phyloP scores from a whole-genome alignment of 1,140 invertebrate species.

The Neotoxoptera formosana region DNA sequence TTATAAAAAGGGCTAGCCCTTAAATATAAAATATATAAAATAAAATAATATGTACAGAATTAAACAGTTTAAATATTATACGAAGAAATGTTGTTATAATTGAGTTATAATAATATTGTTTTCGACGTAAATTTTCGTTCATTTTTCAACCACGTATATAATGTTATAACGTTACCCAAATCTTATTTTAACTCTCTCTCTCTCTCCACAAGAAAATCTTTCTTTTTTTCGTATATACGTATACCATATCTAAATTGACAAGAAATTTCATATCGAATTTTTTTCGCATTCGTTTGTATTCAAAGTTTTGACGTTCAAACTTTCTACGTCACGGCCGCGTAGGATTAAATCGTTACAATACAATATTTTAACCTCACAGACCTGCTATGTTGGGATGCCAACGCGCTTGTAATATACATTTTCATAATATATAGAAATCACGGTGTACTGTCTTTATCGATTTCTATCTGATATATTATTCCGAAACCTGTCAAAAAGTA shows the following conservation, averaged over 20 bases:
- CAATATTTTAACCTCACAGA: not conserved
- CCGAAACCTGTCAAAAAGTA: not conserved
- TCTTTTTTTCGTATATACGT: not conserved
- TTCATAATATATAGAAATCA: constrained; percentile 18
- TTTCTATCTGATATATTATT: not conserved
- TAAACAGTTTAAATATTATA: too few relatives aligned
- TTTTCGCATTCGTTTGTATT: not conserved
- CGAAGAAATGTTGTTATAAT: not conserved
- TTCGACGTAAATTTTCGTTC: not conserved
- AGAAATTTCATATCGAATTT: not conserved
- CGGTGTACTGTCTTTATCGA: not conserved
- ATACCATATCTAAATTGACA: not conserved
- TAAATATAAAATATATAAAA: too few relatives aligned
- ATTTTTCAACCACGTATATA: not conserved
- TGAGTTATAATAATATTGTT: not conserved
- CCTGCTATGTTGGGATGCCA: not conserved
- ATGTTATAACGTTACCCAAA: not conserved
- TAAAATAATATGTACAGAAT: too few relatives aligned
- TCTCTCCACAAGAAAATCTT: not conserved
- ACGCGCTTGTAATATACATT: not conserved
- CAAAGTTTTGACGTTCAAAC: constrained; percentile 9
- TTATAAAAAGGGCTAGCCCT: too few relatives aligned
- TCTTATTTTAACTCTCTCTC: not conserved
- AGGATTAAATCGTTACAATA: constrained; percentile 9
- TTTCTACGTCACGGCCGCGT: not conserved